Conservation (phyloP, 2,113 vertebrate species). For the Monarcha castaneiventris region DNA sequence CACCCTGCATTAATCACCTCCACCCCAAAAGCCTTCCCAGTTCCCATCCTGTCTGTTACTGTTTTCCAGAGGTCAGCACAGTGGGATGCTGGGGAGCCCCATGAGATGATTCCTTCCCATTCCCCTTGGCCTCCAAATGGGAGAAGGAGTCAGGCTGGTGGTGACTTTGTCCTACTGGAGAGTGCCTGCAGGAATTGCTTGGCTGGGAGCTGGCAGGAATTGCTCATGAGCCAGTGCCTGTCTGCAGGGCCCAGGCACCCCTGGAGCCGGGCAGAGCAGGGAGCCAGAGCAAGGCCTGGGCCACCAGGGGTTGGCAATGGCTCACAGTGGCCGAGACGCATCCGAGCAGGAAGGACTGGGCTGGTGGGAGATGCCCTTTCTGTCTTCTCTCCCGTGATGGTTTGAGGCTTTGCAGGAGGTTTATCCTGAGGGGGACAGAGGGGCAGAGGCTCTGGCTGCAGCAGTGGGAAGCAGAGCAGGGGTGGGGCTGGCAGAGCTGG, state of each 20-base stretch:
- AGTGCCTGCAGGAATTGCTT: rapidly evolving
- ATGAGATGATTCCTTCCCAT: rapidly evolving
- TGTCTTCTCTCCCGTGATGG: not conserved
- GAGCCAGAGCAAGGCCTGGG: not conserved
- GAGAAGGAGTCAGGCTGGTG: not conserved
- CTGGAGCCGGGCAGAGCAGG: rapidly evolving
- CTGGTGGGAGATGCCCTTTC: not conserved
- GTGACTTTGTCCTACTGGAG: not conserved
- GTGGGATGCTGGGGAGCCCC: no score
- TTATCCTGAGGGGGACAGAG: not conserved
- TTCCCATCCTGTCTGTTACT: rapidly evolving
- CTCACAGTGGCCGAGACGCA: rapidly evolving
- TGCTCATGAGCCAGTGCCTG: rapidly evolving
- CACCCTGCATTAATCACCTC: not conserved
- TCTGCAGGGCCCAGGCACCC: not conserved
- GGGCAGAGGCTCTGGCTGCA: not conserved
- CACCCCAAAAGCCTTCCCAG: rapidly evolving
- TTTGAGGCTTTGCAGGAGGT: not conserved
- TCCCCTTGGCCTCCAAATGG: not conserved
- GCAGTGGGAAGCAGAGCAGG: not conserved
- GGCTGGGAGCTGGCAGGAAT: not conserved
- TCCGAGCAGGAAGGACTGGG: not conserved
- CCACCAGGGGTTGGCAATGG: rapidly evolving
- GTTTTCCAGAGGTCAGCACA: rapidly evolving
- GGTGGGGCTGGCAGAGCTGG: not conserved